A percentile compares a stretch with the other conserved stretches of the same genome.
phyloP scores from a whole-genome alignment of 2,113 vertebrate species.

The Ahaetulla prasina region DNA sequence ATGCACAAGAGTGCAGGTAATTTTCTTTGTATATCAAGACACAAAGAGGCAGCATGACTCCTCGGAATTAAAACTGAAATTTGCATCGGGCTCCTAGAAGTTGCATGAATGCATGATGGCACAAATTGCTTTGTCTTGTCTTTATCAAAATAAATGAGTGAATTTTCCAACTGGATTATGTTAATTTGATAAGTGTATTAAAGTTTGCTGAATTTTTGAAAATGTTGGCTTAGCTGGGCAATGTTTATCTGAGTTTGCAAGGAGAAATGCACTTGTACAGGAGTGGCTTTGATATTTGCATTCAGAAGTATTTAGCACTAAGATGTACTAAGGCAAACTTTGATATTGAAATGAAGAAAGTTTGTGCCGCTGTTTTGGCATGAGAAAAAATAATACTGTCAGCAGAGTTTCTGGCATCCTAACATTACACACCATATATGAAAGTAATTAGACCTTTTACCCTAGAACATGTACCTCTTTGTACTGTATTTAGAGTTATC shows the following conservation, averaged over 20 bases:
- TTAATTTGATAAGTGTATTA: background rate
- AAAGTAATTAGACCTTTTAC: background rate
- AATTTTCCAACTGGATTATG: background rate
- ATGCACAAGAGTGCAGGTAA: constrained; percentile 59
- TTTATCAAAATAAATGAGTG: background rate
- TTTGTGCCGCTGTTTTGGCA: background rate
- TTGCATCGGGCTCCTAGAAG: constrained; percentile 48
- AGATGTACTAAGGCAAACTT: background rate
- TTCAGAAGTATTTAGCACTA: background rate
- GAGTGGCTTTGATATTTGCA: background rate
- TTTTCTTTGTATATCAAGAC: constrained; percentile 57
- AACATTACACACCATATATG: background rate
- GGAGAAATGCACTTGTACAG: background rate
- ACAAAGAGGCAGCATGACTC: constrained; percentile 53
- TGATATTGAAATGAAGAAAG: background rate
- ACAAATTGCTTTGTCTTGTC: constrained; percentile 43
- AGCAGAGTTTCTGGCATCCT: background rate
- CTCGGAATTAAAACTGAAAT: constrained; percentile 53
- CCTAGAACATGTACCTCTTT: background rate
- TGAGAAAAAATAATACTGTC: background rate
- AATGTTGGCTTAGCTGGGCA: background rate
- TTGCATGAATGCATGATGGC: constrained; percentile 42
- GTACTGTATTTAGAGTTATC: background rate
- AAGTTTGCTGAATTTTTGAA: constrained; percentile 4
- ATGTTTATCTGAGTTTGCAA: background rate